These are phyloP conservation scores for Rhynchopsitta pachyrhyncha DNA, from an alignment of 2,113 vertebrate species.

Conservation along the genomic window DNA sequence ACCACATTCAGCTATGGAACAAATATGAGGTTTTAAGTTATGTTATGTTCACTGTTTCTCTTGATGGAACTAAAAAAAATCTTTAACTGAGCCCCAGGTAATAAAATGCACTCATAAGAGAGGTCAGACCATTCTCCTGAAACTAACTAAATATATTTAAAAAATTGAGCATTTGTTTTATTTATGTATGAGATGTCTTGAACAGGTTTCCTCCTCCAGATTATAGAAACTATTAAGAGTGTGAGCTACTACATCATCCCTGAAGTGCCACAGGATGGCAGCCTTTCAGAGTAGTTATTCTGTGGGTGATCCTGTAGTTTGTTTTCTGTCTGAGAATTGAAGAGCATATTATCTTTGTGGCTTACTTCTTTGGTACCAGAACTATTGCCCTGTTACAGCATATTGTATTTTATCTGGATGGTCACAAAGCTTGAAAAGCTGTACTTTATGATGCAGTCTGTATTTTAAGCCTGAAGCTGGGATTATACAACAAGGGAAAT, in stretches of 20 bases:
- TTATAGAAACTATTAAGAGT: background rate
- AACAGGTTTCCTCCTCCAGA: background rate
- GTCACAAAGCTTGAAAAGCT: background rate
- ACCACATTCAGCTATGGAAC: background rate
- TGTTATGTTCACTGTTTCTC: background rate
- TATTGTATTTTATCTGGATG: background rate
- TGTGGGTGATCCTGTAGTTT: background rate
- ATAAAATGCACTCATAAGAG: background rate
- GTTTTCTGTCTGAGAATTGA: background rate
- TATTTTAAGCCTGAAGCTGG: background rate
- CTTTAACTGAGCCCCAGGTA: background rate
- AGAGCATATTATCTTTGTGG: background rate
- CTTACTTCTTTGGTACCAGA: background rate
- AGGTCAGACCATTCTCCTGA: background rate
- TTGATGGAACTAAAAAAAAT: background rate
- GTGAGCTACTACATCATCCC: background rate
- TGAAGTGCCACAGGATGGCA: slow-evolving; percentile 13
- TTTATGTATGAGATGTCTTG: fast-evolving
- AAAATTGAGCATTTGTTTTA: background rate
- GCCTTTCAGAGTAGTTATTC: background rate
- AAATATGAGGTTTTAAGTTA: background rate
- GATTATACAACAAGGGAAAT: background rate
- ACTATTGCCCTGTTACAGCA: background rate
- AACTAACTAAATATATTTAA: background rate
- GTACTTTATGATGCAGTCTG: background rate